Percentiles rank a stretch among this genome's conserved stretches.
These are phyloP conservation scores for Festucalex cinctus DNA, from an alignment of 2,113 vertebrate genomes.

Conservation along the genomic window DNA sequence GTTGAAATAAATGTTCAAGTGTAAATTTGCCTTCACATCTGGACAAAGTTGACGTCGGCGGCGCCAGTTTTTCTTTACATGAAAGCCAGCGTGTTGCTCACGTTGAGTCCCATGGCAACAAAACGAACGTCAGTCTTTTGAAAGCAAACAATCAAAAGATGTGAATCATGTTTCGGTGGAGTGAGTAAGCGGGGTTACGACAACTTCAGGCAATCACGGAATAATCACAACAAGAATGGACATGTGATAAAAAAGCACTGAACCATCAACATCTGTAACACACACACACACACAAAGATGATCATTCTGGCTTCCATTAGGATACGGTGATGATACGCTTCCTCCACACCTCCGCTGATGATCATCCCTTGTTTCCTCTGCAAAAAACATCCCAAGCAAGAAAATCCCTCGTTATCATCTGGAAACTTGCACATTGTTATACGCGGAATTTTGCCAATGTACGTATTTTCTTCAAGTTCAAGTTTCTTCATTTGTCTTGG, in stretches of 20 bases:
- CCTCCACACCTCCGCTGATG: background rate
- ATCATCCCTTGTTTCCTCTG: constrained; percentile 1
- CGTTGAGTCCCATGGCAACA: constrained; percentile 10
- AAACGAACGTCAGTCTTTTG: background rate
- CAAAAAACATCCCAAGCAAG: background rate
- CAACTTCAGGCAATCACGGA: constrained; percentile 10
- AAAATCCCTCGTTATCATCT: background rate
- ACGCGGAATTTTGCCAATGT: no score
- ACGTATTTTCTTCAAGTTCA: no score
- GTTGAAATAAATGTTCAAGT: background rate
- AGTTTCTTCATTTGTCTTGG: no score
- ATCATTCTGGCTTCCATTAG: background rate
- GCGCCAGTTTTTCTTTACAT: constrained; percentile 25
- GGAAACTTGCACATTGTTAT: no score
- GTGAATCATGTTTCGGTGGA: constrained; percentile 7
- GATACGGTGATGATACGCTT: background rate
- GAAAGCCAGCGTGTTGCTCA: constrained; percentile 32
- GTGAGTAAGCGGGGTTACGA: constrained; percentile 1
- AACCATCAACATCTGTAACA: constrained; percentile 40
- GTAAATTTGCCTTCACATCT: constrained; percentile 24
- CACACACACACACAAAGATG: background rate
- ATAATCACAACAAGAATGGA: constrained; percentile 14
- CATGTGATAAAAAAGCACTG: constrained; percentile 29
- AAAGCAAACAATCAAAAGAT: constrained; percentile 13
- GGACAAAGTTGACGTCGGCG: constrained; percentile 12